Base-by-base conservation (phyloP, 2,113 vertebrate genomes). In the Esox niger region DNA sequence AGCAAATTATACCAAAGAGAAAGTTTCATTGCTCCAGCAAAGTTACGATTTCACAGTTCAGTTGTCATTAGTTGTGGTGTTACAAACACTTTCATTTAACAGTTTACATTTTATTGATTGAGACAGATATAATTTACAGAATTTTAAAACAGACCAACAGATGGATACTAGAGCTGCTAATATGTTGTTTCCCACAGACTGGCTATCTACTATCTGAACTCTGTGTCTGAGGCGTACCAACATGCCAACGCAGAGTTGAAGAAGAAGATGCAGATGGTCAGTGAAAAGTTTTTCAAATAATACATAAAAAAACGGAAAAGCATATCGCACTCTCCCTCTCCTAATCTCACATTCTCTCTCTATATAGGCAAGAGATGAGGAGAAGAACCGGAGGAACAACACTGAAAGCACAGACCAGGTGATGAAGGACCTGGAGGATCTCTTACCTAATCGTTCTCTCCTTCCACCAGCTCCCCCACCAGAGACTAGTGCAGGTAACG, bases 251-350 rank as follows among this genome's bases (percentile, higher is more conserved):
- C 82, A 8, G 96, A 96, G 75, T 90, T 99, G 73, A 97, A 95
- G 88, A 98, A 96, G 89, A 99, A 99, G 89, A 99, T 98, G 92
- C 94, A 98, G 85, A 91, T 91, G 91, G 97, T 98, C 62, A 84
- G 90, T 98, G 62, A 84, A 89, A 35, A 1, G 30, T 23, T 23
- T 73, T 55, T 54, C 7, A 26, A 30, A 66, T n/a, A n/a, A n/a
- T n/a, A n/a, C n/a, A n/a, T n/a, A n/a, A n/a, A n/a, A n/a, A n/a
- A n/a, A n/a, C n/a, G n/a, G n/a, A n/a, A n/a, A n/a, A n/a, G n/a
- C n/a, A n/a, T n/a, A n/a, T n/a, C 32, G n/a, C 32, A 10, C 23
- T 61, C 21, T 61, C 47, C 38, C 21, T 21, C n/a, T 27, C 7
- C 0, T 17, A 52, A 1, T 57, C 31, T 66, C 47, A n/a, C 55